Percentiles rank a stretch among this genome's conserved stretches.
Evolutionary conservation across 2,888 invertebrate species (phyloP).

Genomic region (Dusona sp.): DNA sequence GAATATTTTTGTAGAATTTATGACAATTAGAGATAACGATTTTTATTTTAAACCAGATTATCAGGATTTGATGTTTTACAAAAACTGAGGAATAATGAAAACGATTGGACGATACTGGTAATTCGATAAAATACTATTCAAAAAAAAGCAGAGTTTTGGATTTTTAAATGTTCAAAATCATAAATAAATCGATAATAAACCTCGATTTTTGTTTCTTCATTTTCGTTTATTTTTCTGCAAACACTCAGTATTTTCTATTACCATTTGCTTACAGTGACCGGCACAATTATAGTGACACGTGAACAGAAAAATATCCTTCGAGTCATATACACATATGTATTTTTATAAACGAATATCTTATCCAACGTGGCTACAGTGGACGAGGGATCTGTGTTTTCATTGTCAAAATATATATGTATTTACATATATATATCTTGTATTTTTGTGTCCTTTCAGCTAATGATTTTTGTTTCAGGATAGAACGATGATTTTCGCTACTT

Average conservation of each 20-base stretch:
- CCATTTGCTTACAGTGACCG: constrained; percentile 76
- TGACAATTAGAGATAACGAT: neutral
- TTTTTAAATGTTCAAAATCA: neutral
- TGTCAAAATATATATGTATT: constrained; percentile 58
- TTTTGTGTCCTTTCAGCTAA: constrained; percentile 17
- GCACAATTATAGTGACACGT: constrained; percentile 75
- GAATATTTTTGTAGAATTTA: neutral
- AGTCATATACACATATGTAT: constrained; percentile 67
- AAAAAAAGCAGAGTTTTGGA: neutral
- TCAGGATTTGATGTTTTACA: neutral
- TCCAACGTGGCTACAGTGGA: constrained; percentile 55
- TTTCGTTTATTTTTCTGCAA: constrained; percentile 69
- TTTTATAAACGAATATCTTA: constrained; percentile 9
- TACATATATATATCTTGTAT: constrained; percentile 21
- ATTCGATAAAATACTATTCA: neutral
- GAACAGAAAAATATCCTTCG: constrained; percentile 74
- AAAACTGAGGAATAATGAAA: neutral
- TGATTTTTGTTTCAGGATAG: constrained; percentile 27
- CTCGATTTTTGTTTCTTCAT: neutral
- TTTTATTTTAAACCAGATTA: neutral
- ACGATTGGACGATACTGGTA: neutral
- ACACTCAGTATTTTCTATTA: constrained; percentile 78
- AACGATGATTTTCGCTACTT: constrained; percentile 43
- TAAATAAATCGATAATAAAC: neutral
- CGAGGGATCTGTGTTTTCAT: constrained; percentile 50